phyloP scores from a whole-genome alignment of 2,888 invertebrate genomes.

The Heliconius sara region DNA sequence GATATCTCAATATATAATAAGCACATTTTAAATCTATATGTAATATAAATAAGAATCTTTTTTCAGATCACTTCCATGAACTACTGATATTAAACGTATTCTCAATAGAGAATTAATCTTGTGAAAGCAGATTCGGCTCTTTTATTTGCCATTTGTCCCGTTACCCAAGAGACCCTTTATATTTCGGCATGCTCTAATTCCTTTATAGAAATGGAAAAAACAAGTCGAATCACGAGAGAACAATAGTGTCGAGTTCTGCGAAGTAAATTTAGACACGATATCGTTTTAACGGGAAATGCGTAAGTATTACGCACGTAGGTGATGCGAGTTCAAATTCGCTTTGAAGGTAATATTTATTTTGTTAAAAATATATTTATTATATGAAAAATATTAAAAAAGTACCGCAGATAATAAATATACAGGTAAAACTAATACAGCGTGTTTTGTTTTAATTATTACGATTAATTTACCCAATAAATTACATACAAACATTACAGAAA shows the following conservation, averaged over 20 bases:
- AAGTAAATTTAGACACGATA: constrained; percentile 11
- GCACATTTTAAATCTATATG: not conserved
- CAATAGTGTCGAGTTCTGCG: constrained; percentile 23
- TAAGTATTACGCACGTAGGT: constrained; percentile 13
- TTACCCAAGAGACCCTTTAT: constrained; percentile 28
- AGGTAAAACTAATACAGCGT: not conserved
- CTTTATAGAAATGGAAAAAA: constrained; percentile 14
- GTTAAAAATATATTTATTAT: not conserved
- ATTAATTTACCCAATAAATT: not conserved
- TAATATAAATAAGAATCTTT: not conserved
- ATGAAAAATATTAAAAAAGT: not conserved
- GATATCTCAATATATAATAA: not conserved
- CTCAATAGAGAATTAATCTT: not conserved
- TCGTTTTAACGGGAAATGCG: constrained; percentile 8
- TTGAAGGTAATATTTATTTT: not conserved
- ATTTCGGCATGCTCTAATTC: constrained; percentile 33
- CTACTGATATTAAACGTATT: not conserved
- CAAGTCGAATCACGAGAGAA: constrained; percentile 17
- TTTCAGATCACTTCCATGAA: not conserved
- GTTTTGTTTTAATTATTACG: no score
- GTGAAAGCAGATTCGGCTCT: constrained; percentile 4
- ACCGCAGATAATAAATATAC: not conserved
- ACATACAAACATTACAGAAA: not conserved
- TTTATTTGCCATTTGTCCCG: constrained; percentile 23
- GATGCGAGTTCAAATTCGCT: constrained; percentile 1